A percentile compares a stretch with the other conserved stretches of the same genome.
These are phyloP conservation scores for Papilio machaon DNA, from an alignment of 1,140 invertebrate species.

Conservation along the genomic window DNA sequence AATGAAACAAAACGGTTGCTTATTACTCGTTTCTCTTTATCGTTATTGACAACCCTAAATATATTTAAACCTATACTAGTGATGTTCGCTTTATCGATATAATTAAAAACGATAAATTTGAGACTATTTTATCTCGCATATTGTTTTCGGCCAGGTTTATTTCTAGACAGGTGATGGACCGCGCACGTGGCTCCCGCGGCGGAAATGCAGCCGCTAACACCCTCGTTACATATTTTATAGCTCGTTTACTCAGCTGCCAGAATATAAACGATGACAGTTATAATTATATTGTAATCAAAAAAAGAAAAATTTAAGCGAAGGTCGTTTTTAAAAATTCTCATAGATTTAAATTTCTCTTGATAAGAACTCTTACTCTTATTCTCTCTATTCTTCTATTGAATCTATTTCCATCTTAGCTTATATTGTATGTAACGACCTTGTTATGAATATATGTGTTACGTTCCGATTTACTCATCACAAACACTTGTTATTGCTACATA, in stretches of 20 bases:
- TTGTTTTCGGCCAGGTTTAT: slow-evolving; percentile 7
- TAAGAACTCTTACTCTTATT: background rate
- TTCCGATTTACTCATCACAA: background rate
- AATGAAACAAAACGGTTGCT: background rate
- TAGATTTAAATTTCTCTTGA: background rate
- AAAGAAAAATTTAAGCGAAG: too few relatives aligned
- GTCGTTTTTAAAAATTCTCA: too few relatives aligned
- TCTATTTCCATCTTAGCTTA: slow-evolving; percentile 2
- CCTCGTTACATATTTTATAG: slow-evolving; percentile 15
- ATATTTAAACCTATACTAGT: background rate
- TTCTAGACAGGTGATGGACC: slow-evolving; percentile 19
- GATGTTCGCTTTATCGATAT: background rate
- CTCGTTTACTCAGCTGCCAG: slow-evolving; percentile 25
- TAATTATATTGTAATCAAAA: background rate
- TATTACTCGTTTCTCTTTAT: background rate
- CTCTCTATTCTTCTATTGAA: background rate
- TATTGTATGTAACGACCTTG: background rate
- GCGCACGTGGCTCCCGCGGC: slow-evolving; percentile 5
- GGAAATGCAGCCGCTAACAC: slow-evolving; percentile 16
- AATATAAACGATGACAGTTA: slow-evolving; percentile 1
- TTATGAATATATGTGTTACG: background rate
- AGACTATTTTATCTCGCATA: background rate
- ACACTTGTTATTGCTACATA: background rate
- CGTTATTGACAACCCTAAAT: slow-evolving; percentile 14
- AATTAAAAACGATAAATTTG: slow-evolving; percentile 1